A percentile compares a stretch with the other conserved stretches of the same genome.
These are phyloP conservation scores for Ctenopoma kingsleyae DNA, from an alignment of 2,797 vertebrate species.

Conservation along the genomic window DNA sequence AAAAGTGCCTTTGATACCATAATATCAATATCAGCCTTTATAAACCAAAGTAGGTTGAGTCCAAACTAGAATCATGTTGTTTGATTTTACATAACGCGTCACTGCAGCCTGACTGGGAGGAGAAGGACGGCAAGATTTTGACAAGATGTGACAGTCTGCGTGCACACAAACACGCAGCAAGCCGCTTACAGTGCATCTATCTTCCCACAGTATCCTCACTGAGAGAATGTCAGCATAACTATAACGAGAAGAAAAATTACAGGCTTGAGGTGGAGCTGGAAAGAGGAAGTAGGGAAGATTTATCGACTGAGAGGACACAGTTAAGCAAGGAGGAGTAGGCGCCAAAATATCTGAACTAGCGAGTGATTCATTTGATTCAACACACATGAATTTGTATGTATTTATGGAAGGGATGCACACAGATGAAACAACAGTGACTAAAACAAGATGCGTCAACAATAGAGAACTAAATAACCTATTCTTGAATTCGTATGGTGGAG, in stretches of 20 bases:
- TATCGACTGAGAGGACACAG: conserved; percentile 15
- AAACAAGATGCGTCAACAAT: conserved; percentile 1
- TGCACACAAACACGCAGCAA: conserved; percentile 3
- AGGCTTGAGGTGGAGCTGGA: conserved; percentile 16
- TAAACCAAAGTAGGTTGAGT: neutral
- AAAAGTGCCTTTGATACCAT: neutral
- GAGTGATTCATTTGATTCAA: conserved; percentile 37
- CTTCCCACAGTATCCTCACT: conserved; percentile 16
- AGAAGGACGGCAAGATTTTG: conserved; percentile 18
- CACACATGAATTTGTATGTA: neutral
- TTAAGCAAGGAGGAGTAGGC: conserved; percentile 6
- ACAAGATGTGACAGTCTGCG: conserved; percentile 29
- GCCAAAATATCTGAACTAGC: neutral
- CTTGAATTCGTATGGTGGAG: neutral
- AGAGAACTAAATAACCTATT: neutral
- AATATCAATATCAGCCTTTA: conserved; percentile 2
- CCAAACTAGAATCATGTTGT: neutral
- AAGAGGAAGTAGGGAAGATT: conserved; percentile 37
- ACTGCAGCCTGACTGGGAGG: conserved; percentile 20
- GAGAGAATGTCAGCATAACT: conserved; percentile 2
- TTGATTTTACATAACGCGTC: conserved; percentile 1
- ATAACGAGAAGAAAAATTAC: conserved; percentile 31
- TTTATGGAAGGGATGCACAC: conserved; percentile 16
- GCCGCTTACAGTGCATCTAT: conserved; percentile 3
- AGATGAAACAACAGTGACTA: conserved; percentile 33